These are phyloP conservation scores for Halcyon smyrnensis DNA, from an alignment of 2,797 vertebrate genomes.

Conservation along the genomic window DNA sequence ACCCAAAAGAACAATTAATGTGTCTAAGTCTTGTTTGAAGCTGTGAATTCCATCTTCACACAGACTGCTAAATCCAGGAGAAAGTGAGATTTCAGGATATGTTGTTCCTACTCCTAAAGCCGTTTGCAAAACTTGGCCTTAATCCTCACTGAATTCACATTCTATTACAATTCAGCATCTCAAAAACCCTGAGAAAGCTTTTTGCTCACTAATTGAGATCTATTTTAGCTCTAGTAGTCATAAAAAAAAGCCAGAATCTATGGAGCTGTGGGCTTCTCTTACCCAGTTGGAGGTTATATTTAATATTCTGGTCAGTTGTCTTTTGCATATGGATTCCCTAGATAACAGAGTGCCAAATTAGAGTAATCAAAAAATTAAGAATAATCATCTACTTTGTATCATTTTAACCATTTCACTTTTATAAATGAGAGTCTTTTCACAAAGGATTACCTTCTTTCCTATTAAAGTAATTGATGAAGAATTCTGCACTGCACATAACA, in stretches of 20 bases:
- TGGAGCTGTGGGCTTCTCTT: neutral
- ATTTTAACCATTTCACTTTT: constrained; percentile 45
- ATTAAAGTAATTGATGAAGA: constrained; percentile 3
- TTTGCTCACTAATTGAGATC: constrained; percentile 38
- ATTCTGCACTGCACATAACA: neutral
- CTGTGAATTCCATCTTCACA: neutral
- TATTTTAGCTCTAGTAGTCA: constrained; percentile 22
- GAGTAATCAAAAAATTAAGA: constrained; percentile 46
- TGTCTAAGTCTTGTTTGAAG: neutral
- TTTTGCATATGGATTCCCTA: constrained; percentile 18
- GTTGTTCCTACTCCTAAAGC: neutral
- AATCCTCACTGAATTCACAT: constrained; percentile 23
- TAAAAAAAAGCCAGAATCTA: neutral
- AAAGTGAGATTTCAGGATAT: constrained; percentile 7
- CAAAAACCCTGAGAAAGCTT: constrained; percentile 4
- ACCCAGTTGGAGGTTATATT: neutral
- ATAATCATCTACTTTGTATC: constrained; percentile 2
- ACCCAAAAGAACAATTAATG: neutral
- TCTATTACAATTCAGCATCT: neutral
- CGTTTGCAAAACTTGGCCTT: neutral
- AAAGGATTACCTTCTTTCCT: constrained; percentile 16
- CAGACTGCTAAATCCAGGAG: neutral
- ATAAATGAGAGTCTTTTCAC: constrained; percentile 14
- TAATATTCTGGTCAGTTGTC: constrained; percentile 22
- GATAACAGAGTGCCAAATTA: constrained; percentile 11